Evolutionary conservation across 2,797 vertebrate genomes (phyloP).

Genomic region (Halcyon badia): DNA sequence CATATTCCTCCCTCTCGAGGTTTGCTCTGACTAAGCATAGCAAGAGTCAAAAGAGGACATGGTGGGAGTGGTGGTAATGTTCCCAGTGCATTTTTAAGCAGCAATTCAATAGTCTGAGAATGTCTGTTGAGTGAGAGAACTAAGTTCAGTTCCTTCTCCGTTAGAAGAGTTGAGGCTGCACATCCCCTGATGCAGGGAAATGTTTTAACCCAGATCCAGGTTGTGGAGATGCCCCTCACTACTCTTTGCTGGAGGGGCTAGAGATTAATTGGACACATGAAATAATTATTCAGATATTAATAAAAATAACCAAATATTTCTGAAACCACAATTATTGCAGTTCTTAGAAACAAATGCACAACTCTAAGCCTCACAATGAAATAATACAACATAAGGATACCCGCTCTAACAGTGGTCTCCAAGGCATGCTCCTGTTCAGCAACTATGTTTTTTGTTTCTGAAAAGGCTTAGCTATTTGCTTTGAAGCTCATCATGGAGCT

Average conservation of each 20-base stretch:
- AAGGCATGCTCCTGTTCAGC: not conserved
- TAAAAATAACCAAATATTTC: not conserved
- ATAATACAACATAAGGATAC: not conserved
- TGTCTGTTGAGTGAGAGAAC: not conserved
- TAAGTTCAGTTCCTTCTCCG: not conserved
- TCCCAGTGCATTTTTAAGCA: not conserved
- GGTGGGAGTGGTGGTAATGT: not conserved
- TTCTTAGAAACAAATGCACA: not conserved
- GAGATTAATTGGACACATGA: not conserved
- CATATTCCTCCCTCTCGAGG: fast-evolving
- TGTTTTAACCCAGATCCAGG: not conserved
- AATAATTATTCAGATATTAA: not conserved
- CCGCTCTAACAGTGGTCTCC: not conserved
- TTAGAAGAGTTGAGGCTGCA: not conserved
- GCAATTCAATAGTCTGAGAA: not conserved
- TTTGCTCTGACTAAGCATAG: not conserved
- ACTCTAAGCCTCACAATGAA: not conserved
- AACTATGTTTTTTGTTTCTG: not conserved
- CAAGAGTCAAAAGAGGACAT: not conserved
- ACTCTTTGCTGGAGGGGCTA: not conserved
- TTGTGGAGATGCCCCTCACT: not conserved
- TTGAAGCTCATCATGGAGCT: not conserved
- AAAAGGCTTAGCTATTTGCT: not conserved
- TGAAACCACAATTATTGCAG: not conserved
- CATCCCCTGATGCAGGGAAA: not conserved